phyloP scores from a whole-genome alignment of 2,113 vertebrate genomes.

The Lucifuga dentata region DNA sequence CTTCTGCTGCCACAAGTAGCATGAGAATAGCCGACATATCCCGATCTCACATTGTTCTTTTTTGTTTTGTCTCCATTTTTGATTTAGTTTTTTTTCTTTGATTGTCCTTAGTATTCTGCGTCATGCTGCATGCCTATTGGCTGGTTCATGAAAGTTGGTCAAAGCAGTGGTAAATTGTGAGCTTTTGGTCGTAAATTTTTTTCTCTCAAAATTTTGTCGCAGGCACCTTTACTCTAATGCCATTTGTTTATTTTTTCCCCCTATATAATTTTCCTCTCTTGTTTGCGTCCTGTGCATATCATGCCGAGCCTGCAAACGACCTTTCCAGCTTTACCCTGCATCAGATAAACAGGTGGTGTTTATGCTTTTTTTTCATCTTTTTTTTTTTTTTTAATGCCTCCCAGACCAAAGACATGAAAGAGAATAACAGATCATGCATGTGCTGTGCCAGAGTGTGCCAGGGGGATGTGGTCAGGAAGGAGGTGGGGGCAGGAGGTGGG shows the following conservation, averaged over 20 bases:
- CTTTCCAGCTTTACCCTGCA: slow-evolving; percentile 47
- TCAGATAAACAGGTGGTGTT: slow-evolving; percentile 83
- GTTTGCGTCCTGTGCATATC: slow-evolving; percentile 59
- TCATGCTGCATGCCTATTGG: too few relatives aligned
- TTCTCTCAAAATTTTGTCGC: too few relatives aligned
- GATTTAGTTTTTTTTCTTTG: too few relatives aligned
- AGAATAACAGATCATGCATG: slow-evolving; percentile 80
- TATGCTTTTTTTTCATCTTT: slow-evolving; percentile 55
- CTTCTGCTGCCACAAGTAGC: too few relatives aligned
- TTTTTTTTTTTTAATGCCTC: slow-evolving; percentile 49
- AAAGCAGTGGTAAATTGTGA: too few relatives aligned
- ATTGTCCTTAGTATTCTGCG: too few relatives aligned
- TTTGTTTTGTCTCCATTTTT: too few relatives aligned
- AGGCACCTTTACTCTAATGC: slow-evolving; percentile 49
- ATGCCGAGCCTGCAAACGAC: slow-evolving; percentile 68
- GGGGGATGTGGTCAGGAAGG: slow-evolving; percentile 47
- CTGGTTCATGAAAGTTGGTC: too few relatives aligned
- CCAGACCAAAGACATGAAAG: slow-evolving; percentile 77
- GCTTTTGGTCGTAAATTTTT: too few relatives aligned
- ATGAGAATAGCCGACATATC: too few relatives aligned
- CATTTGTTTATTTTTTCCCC: slow-evolving; percentile 61
- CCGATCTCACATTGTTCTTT: too few relatives aligned
- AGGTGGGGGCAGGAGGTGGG: slow-evolving; percentile 9
- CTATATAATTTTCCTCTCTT: slow-evolving; percentile 44
- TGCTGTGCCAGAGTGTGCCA: slow-evolving; percentile 67